phyloP scores from a whole-genome alignment of 2,888 invertebrate genomes.

The Ennomos erosarius region DNA sequence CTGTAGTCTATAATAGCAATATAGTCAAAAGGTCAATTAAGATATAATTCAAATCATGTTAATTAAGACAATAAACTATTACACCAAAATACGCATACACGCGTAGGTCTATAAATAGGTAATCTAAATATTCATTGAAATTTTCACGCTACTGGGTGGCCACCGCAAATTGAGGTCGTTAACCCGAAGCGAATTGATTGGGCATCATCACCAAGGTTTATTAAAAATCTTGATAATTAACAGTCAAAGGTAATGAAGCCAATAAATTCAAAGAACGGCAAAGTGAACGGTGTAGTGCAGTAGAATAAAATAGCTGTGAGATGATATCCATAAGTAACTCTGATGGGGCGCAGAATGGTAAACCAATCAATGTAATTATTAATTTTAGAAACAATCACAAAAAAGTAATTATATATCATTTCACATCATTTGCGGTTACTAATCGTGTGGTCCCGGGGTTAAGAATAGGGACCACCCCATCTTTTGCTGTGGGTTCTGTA shows the following conservation, averaged over 20 bases:
- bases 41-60: too few relatives aligned
- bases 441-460: too few relatives aligned
- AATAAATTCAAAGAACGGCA: constrained; percentile 14
- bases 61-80: background rate
- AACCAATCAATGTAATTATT: too few relatives aligned
- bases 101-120: constrained; percentile 6
- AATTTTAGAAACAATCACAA: too few relatives aligned
- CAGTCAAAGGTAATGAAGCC: constrained; percentile 19
- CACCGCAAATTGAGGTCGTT: constrained; percentile 10
- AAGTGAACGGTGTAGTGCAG: constrained; percentile 7
- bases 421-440: too few relatives aligned
- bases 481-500: too few relatives aligned
- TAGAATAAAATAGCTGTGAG: background rate
- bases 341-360: too few relatives aligned
- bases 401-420: too few relatives aligned
- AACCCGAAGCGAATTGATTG: constrained; percentile 24
- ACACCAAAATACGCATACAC: constrained; percentile 5
- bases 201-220: constrained; percentile 29
- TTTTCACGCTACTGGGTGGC: constrained; percentile 16
- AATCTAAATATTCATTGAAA: constrained; percentile 19
- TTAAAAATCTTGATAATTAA: constrained; percentile 33
- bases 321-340: background rate
- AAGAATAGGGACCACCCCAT: too few relatives aligned
- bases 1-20: too few relatives aligned
- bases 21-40: too few relatives aligned